Evolutionary conservation across 2,888 invertebrate species (phyloP), one percentile per base, ranked within the genome.

Genomic region (Helicoverpa assulta): DNA sequence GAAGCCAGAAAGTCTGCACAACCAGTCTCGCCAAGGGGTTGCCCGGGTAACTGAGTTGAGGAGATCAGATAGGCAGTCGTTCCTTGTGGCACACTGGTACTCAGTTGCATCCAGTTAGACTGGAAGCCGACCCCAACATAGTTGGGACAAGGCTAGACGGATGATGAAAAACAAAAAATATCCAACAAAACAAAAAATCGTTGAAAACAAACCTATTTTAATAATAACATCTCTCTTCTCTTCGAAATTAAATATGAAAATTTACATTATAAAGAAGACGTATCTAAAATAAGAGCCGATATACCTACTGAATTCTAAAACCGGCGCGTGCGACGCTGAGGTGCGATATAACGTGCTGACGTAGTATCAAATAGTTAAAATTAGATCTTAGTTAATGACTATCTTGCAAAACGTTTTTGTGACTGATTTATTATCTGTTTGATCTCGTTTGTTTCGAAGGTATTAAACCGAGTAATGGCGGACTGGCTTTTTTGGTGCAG

Each of bases 201-300:
- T 26, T 21, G 16, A 1, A 16, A 40, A 10, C 5, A 16, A 37
- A 47, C n/a, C 58, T 62, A 37, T 21, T 53, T 16, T 10, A 47
- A 53, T 14, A 47, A 47, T 10, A 47, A 47, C 7, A 59, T 29
- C 12, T 29, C 63, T 37, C 40, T 21, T 16, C 21, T 52, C 21
- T 52, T 70, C 14, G 33, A 61, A 71, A 62, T 55, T 59, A 63
- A 37, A 53, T 81, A 80, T 82, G 74, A 79, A 29, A 55, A 71
- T 71, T 67, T 61, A 70, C 52, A 70, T 40, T 40, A 40, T 57
- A 58, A 69, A 63, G 53, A 71, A 55, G 55, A 64, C 71, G 62
- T 55, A 37, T 77, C 72, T 18, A 70, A 82, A 81, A 82, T 82
- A 83, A 74, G 73, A 67, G 18, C 8, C 54, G 76, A 63, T 66